Percentiles rank a stretch among this genome's conserved stretches.
These are phyloP conservation scores for Protobothrops mucrosquamatus DNA, from an alignment of 2,113 vertebrate species.

Conservation along the genomic window DNA sequence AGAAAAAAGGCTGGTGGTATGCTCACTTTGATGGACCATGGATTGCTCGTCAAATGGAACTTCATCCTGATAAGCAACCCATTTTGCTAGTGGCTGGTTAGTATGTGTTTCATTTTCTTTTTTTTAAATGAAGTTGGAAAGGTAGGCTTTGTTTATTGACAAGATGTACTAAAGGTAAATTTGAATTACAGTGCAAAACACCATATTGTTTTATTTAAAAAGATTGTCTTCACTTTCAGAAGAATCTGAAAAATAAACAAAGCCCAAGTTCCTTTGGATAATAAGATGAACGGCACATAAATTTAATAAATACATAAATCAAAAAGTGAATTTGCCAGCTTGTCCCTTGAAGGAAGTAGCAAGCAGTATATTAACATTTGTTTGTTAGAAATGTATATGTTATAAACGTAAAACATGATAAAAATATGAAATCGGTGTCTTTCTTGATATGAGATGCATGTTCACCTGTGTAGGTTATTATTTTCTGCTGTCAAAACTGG, in stretches of 20 bases:
- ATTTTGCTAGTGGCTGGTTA: slow-evolving; percentile 94
- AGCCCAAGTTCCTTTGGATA: not conserved
- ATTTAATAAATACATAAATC: not conserved
- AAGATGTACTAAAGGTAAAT: not conserved
- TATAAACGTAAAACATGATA: not conserved
- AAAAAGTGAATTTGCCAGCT: not conserved
- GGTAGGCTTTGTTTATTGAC: not conserved
- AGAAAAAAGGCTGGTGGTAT: slow-evolving; percentile 99
- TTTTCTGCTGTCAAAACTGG: not conserved
- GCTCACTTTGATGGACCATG: slow-evolving; percentile 95
- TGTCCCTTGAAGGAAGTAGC: not conserved
- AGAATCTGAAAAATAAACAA: not conserved
- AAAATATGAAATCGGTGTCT: not conserved
- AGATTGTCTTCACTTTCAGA: not conserved
- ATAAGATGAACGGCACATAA: not conserved
- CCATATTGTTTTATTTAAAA: not conserved
- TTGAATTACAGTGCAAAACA: not conserved
- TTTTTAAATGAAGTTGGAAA: not conserved
- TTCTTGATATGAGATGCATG: not conserved
- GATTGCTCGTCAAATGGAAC: slow-evolving; percentile 98
- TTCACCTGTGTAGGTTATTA: not conserved
- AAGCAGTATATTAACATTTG: not conserved
- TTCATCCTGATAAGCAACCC: slow-evolving; percentile 95
- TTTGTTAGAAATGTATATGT: not conserved
- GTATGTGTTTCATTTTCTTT: slow-evolving; percentile 45